A percentile compares a stretch with the other conserved stretches of the same genome.
Conservation (phyloP, 2,797 vertebrate genomes). For the Mus caroli region DNA sequence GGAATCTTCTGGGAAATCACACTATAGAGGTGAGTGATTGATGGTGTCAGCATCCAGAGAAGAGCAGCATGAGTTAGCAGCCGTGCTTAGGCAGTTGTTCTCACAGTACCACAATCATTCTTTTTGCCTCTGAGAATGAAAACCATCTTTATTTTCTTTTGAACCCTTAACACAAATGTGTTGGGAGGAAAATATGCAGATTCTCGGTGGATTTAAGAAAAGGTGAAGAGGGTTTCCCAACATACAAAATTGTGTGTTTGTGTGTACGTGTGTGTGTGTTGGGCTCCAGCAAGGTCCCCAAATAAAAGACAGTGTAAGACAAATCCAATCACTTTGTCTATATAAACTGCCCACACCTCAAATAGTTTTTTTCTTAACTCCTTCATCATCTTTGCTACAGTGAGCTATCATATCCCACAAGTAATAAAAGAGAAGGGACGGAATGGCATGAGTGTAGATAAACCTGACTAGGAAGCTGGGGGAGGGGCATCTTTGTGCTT, state of each 20-base stretch:
- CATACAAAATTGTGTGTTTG: not conserved
- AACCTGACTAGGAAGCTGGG: not conserved
- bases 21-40: constrained; percentile 51
- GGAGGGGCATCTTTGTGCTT: fast-evolving
- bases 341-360: fast-evolving
- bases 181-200: constrained; percentile 11
- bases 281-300: not conserved
- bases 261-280: not conserved
- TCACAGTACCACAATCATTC: not conserved
- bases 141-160: constrained; percentile 48
- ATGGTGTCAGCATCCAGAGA: constrained; percentile 1
- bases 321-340: not conserved
- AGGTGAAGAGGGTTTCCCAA: not conserved
- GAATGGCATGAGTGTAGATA: fast-evolving
- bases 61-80: not conserved
- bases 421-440: not conserved
- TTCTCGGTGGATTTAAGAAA: not conserved
- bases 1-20: constrained; percentile 65
- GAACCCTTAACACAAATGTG: not conserved
- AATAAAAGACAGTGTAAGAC: constrained; percentile 4
- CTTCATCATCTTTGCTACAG: not conserved
- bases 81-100: constrained; percentile 30
- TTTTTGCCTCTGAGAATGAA: constrained; percentile 16
- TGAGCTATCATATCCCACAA: not conserved
- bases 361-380: not conserved